These are phyloP conservation scores for Galerucella pusilla DNA, from an alignment of 2,888 invertebrate genomes.

Conservation along the genomic window DNA sequence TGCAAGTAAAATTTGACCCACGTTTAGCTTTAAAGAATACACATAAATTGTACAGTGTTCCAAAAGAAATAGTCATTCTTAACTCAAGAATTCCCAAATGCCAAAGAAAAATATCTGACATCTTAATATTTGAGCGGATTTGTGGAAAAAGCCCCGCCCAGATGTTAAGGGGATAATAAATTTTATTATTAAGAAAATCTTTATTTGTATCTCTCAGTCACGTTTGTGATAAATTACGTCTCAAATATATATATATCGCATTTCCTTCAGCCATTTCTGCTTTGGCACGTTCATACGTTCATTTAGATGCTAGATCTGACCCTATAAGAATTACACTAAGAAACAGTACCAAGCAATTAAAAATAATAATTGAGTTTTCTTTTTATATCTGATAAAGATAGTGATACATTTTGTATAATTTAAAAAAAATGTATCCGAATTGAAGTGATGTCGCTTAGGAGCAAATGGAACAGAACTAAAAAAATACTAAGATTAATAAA, in stretches of 20 bases:
- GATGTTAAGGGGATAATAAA: conserved; percentile 45
- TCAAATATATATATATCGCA: conserved; percentile 40
- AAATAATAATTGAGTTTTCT: background rate
- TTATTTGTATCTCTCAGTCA: conserved; percentile 47
- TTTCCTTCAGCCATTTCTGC: conserved; percentile 43
- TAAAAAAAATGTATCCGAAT: too few species aligned
- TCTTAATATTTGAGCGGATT: conserved; percentile 29
- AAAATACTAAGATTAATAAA: too few species aligned
- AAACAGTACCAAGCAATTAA: conserved; percentile 3
- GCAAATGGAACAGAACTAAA: too few species aligned
- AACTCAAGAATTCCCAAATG: background rate
- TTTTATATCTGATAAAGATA: background rate
- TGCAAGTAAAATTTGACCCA: too few species aligned
- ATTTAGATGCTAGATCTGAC: conserved; percentile 19
- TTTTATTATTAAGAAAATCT: conserved; percentile 48
- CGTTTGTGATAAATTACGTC: conserved; percentile 47
- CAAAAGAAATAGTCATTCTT: background rate
- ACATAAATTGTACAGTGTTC: too few species aligned
- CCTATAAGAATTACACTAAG: conserved; percentile 7
- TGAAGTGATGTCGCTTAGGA: too few species aligned
- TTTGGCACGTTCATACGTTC: conserved; percentile 38
- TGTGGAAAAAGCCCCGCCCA: conserved; percentile 35
- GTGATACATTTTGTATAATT: too few species aligned
- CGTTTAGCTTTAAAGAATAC: too few species aligned
- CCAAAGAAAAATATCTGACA: conserved; percentile 20